A percentile compares a stretch with the other conserved stretches of the same genome.
phyloP scores from a whole-genome alignment of 1,140 invertebrate species.

The Chironomus striatipennis region DNA sequence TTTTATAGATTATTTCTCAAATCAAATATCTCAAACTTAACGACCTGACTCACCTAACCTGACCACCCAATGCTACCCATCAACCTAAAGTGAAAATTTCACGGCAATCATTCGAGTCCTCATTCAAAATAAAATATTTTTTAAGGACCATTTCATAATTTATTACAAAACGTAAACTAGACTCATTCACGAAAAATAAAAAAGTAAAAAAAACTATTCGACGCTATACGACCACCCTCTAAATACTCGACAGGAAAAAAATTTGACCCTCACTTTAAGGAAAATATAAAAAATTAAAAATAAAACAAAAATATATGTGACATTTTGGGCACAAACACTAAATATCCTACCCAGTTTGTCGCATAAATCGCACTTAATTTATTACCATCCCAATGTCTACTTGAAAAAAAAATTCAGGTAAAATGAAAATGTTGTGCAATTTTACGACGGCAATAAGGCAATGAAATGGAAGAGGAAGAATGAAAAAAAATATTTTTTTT shows the following conservation, averaged over 20 bases:
- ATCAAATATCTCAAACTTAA: too few species aligned
- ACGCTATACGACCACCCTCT: not conserved
- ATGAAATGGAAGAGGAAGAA: too few species aligned
- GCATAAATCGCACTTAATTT: not conserved
- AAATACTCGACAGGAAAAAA: not conserved
- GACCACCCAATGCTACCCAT: too few species aligned
- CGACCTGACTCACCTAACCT: too few species aligned
- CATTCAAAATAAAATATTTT: too few species aligned
- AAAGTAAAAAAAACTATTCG: not conserved
- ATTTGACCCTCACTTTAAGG: not conserved
- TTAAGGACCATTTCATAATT: not conserved
- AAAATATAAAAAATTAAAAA: not conserved
- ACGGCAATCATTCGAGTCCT: too few species aligned
- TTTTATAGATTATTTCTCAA: too few species aligned
- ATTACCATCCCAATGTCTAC: constrained; percentile 5
- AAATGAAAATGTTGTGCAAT: constrained; percentile 19
- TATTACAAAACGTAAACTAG: constrained; percentile 2
- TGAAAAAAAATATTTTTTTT: not conserved
- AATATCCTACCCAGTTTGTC: not conserved
- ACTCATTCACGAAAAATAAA: constrained; percentile 12
- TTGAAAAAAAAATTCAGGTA: not conserved
- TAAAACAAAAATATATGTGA: constrained; percentile 16
- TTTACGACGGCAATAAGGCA: constrained; percentile 12
- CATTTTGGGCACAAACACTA: constrained; percentile 17
- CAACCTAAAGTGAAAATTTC: too few species aligned